Evolutionary conservation across 2,888 invertebrate species (phyloP).

Genomic region (Prosapia bicincta): DNA sequence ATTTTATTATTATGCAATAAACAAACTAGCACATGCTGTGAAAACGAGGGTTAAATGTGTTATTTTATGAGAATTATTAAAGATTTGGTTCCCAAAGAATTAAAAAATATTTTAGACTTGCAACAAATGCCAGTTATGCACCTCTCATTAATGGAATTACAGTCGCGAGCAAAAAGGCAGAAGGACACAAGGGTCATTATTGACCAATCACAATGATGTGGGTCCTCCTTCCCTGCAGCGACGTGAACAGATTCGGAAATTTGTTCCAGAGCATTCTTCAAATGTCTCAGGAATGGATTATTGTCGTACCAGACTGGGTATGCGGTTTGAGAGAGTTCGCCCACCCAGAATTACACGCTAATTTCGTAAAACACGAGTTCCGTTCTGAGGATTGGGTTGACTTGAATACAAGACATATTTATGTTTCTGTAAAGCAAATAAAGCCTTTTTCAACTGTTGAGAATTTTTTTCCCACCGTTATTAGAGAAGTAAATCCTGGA

Average conservation of each 20-base stretch:
- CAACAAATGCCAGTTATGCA: background rate
- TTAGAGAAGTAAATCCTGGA: no score
- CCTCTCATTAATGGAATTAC: background rate
- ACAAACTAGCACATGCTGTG: no score
- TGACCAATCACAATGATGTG: background rate
- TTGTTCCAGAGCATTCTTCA: background rate
- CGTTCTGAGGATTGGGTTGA: no score
- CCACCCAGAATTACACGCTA: background rate
- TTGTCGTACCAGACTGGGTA: background rate
- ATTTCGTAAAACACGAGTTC: background rate
- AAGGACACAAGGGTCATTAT: background rate
- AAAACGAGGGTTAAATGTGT: no score
- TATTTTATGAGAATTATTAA: background rate
- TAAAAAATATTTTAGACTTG: background rate
- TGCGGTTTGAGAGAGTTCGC: background rate
- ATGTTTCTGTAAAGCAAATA: background rate
- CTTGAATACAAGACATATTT: background rate
- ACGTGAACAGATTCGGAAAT: background rate
- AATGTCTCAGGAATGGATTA: background rate
- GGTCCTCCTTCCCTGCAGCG: background rate
- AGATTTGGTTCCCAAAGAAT: background rate
- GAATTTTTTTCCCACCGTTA: background rate
- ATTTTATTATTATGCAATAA: no score
- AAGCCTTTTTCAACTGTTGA: background rate
- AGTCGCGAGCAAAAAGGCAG: background rate